Percentiles rank a stretch among this genome's conserved stretches.
Conservation (phyloP, 37 sponge, comb jelly and placozoan genomes). For the Aplysina aerophoba region DNA sequence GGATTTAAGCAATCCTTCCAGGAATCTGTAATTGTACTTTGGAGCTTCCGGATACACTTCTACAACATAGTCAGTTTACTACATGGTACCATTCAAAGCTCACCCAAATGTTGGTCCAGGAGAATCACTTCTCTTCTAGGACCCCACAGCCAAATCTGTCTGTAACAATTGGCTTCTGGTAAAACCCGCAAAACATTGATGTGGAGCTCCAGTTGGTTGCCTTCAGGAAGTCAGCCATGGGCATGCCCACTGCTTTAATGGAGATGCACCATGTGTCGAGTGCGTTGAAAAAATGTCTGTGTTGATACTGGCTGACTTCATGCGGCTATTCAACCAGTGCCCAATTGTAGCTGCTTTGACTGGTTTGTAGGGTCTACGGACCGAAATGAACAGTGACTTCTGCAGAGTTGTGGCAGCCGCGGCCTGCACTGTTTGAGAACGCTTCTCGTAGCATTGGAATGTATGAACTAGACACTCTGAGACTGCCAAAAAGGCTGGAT, state of each 20-base stretch:
- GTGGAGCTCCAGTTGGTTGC: conserved; percentile 42
- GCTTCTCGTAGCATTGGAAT: conserved; percentile 12
- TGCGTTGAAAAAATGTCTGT: conserved; percentile 37
- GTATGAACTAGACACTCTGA: conserved; percentile 19
- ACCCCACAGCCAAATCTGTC: conserved; percentile 29
- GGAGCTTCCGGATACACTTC: too few relatives aligned
- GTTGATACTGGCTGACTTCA: conserved; percentile 40
- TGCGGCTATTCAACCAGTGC: conserved; percentile 28
- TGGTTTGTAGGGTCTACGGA: conserved; percentile 1
- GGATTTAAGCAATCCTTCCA: too few relatives aligned
- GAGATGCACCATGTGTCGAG: conserved; percentile 31
- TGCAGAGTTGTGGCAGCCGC: neutral
- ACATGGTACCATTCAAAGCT: too few relatives aligned
- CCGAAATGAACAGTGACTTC: conserved; percentile 33
- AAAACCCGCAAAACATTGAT: conserved; percentile 37
- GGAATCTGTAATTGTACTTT: too few relatives aligned
- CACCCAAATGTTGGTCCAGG: too few relatives aligned
- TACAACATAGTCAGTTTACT: too few relatives aligned
- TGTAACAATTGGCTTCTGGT: conserved; percentile 23
- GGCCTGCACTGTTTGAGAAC: neutral
- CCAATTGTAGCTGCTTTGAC: conserved; percentile 37
- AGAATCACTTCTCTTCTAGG: too few relatives aligned
- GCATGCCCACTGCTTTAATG: conserved; percentile 26
- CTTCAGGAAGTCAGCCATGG: conserved; percentile 37
- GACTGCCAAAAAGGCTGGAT: neutral